A percentile compares a stretch with the other conserved stretches of the same genome.
Conservation (phyloP, 1,140 invertebrate genomes). For the Sipha flava region DNA sequence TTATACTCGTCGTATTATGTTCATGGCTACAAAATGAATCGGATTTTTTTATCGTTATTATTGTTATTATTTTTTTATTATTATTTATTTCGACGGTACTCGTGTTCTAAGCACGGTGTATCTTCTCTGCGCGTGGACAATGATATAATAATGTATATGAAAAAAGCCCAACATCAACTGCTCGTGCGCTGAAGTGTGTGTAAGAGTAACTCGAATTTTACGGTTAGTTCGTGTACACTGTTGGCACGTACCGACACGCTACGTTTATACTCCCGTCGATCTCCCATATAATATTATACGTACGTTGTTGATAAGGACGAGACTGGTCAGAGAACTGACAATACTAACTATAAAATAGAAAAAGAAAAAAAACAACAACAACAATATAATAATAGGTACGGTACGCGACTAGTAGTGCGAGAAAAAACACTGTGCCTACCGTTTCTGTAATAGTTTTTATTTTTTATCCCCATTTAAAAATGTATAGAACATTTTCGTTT, state of each 20-base stretch:
- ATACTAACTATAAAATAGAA: background rate
- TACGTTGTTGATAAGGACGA: background rate
- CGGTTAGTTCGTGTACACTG: conserved; percentile 28
- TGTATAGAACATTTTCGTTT: no score
- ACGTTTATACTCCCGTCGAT: conserved; percentile 7
- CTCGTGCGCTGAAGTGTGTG: background rate
- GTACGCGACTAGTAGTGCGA: background rate
- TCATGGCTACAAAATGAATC: background rate
- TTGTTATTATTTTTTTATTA: background rate
- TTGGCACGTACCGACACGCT: conserved; percentile 30
- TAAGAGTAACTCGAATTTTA: conserved; percentile 6
- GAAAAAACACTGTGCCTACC: conserved; percentile 26
- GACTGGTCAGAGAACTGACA: background rate
- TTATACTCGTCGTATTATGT: conserved; percentile 11
- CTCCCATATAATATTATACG: background rate
- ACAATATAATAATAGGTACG: no score
- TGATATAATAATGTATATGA: background rate
- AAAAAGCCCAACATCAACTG: conserved; percentile 8
- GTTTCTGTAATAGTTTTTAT: background rate
- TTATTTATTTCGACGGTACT: background rate
- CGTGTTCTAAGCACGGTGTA: conserved; percentile 11
- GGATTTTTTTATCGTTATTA: background rate
- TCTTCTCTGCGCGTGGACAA: conserved; percentile 9
- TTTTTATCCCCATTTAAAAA: no score
- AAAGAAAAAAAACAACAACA: background rate